phyloP scores from a whole-genome alignment of 2,113 vertebrate species.

The Crotalus horridus region DNA sequence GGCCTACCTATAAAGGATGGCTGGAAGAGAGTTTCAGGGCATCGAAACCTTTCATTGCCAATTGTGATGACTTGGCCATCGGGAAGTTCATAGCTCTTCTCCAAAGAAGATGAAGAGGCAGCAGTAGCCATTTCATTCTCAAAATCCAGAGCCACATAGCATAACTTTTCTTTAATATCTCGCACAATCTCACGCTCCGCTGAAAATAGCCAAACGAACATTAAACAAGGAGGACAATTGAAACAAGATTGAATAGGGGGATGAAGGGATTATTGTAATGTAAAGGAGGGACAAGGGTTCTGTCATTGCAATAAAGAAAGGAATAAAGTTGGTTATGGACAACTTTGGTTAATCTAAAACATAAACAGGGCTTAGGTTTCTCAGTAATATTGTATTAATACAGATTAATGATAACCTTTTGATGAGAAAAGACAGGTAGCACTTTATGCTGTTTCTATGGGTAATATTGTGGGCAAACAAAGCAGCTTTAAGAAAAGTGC shows the following conservation, averaged over 20 bases:
- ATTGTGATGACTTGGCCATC: constrained; percentile 82
- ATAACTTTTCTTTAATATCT: constrained; percentile 84
- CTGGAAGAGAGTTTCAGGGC: constrained; percentile 85
- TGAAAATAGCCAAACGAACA: constrained; percentile 41
- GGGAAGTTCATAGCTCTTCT: constrained; percentile 84
- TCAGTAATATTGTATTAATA: neutral
- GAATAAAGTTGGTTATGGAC: neutral
- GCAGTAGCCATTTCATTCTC: constrained; percentile 83
- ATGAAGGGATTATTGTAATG: neutral
- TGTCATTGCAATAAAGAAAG: neutral
- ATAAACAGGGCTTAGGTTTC: neutral
- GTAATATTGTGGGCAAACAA: neutral
- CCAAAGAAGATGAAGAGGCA: constrained; percentile 80
- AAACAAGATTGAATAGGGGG: neutral
- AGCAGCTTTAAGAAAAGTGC: neutral
- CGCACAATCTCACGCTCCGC: constrained; percentile 84
- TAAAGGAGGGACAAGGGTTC: neutral
- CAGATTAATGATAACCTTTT: neutral
- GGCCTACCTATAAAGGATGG: constrained; percentile 77
- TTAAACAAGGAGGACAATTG: neutral
- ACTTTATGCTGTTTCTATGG: neutral
- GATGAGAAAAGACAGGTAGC: too few species aligned
- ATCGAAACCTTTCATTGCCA: constrained; percentile 79
- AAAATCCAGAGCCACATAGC: constrained; percentile 80
- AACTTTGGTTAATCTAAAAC: neutral